These are phyloP conservation scores for Drosophila anomelani DNA, from an alignment of 2,888 invertebrate genomes.

Conservation along the genomic window DNA sequence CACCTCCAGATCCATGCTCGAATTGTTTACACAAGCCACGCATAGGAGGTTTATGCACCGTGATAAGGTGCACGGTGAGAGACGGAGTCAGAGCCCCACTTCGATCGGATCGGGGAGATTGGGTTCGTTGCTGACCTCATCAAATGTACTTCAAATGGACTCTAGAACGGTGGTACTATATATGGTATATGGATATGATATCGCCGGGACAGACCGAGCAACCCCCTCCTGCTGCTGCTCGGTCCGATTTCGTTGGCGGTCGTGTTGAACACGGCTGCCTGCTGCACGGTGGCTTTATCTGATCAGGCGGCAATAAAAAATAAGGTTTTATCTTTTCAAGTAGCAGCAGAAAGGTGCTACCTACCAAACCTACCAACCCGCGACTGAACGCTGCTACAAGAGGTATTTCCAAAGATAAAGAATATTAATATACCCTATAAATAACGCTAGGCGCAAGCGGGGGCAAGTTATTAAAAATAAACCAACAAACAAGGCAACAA, in stretches of 20 bases:
- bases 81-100: slow-evolving; percentile 9
- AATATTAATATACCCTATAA: slow-evolving; percentile 83
- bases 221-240: slow-evolving; percentile 31
- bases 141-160: slow-evolving; percentile 76
- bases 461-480: slow-evolving; percentile 74
- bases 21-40: slow-evolving; percentile 40
- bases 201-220: slow-evolving; percentile 48
- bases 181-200: slow-evolving; percentile 82
- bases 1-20: slow-evolving; percentile 11
- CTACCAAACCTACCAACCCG: slow-evolving; percentile 44
- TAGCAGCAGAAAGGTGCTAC: slow-evolving; percentile 83
- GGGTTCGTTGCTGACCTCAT: slow-evolving; percentile 75
- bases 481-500: slow-evolving; percentile 62
- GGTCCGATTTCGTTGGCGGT: slow-evolving; percentile 44
- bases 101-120: slow-evolving; percentile 46
- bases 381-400: slow-evolving; percentile 41
- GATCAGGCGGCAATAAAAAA: slow-evolving; percentile 83
- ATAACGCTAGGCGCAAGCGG: slow-evolving; percentile 58
- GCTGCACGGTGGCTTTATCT: slow-evolving; percentile 81
- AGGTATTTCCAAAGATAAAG: slow-evolving; percentile 82
- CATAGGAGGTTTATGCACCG: slow-evolving; percentile 42
- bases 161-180: slow-evolving; percentile 79
- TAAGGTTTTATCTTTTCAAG: slow-evolving; percentile 83
- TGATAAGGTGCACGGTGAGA: slow-evolving; percentile 41
- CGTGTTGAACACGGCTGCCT: slow-evolving; percentile 68